These are phyloP conservation scores for Drosophila obscura DNA, from an alignment of 1,140 invertebrate genomes.

Conservation along the genomic window DNA sequence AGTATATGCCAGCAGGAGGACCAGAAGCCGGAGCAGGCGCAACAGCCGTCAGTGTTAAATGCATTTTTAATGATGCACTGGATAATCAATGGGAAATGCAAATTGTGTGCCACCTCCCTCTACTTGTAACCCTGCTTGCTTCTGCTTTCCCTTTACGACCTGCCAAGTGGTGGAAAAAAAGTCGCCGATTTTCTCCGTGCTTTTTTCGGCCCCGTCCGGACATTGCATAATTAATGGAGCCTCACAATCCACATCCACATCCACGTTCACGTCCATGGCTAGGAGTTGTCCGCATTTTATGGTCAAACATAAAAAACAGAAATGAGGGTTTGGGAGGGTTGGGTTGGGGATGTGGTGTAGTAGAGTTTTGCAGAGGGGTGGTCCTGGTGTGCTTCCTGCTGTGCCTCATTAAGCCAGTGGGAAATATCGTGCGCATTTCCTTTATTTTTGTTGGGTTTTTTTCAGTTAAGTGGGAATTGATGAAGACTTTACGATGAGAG, in stretches of 20 bases:
- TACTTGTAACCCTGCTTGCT: not conserved
- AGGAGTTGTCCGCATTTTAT: slow-evolving; percentile 54
- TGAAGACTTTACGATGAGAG: slow-evolving; percentile 32
- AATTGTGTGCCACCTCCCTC: slow-evolving; percentile 20
- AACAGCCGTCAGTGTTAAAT: slow-evolving; percentile 53
- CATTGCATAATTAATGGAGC: slow-evolving; percentile 56
- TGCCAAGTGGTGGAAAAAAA: slow-evolving; percentile 31
- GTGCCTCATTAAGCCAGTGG: slow-evolving; percentile 48
- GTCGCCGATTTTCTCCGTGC: slow-evolving; percentile 27
- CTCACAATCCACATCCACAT: slow-evolving; percentile 29
- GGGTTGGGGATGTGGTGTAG: no score
- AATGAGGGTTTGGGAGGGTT: not conserved
- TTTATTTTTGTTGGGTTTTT: slow-evolving; percentile 12
- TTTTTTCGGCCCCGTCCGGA: slow-evolving; percentile 40
- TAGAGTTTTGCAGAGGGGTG: no score
- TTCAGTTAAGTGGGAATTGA: slow-evolving; percentile 49
- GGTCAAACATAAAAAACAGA: slow-evolving; percentile 47
- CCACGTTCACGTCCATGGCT: slow-evolving; percentile 11
- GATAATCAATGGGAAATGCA: slow-evolving; percentile 63
- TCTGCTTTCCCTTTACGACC: slow-evolving; percentile 9
- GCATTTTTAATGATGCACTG: slow-evolving; percentile 75
- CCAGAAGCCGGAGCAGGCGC: not conserved
- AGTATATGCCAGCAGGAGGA: slow-evolving; percentile 17
- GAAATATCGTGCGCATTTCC: slow-evolving; percentile 16
- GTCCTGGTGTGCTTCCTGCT: slow-evolving; percentile 4